These are phyloP conservation scores for Sycophila sp. DNA, from an alignment of 1,140 invertebrate species.

Conservation along the genomic window DNA sequence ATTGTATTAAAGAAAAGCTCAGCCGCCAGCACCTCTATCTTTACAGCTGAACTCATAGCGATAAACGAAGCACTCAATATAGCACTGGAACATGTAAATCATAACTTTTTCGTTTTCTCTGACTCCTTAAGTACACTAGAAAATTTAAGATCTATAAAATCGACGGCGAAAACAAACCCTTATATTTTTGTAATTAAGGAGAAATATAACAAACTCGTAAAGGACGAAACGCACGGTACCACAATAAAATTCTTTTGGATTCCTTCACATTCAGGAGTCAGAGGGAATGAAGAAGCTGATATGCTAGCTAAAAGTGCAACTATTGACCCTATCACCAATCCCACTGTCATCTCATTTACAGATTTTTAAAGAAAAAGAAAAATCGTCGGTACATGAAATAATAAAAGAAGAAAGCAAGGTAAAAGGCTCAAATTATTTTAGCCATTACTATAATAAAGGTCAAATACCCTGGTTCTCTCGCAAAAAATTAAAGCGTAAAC, in stretches of 20 bases:
- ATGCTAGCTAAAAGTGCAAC: neutral
- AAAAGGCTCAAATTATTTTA: conserved; percentile 6
- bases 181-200: neutral
- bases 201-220: neutral
- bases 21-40: neutral
- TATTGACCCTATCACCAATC: neutral
- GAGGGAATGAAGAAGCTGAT: conserved; percentile 12
- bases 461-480: neutral
- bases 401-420: neutral
- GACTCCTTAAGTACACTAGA: conserved; percentile 3
- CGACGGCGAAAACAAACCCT: neutral
- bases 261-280: conserved; percentile 18
- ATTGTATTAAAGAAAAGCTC: conserved; percentile 8
- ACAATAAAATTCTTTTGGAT: conserved; percentile 21
- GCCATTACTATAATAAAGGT: neutral
- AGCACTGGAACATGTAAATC: neutral
- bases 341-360: neutral
- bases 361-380: neutral
- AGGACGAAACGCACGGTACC: neutral
- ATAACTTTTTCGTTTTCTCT: conserved; percentile 4
- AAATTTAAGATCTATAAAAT: neutral
- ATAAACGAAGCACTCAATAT: neutral
- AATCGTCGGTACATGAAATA: neutral
- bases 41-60: conserved; percentile 13
- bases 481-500: neutral